phyloP scores from a whole-genome alignment of 2,888 invertebrate genomes.

The Lycia hirtaria region DNA sequence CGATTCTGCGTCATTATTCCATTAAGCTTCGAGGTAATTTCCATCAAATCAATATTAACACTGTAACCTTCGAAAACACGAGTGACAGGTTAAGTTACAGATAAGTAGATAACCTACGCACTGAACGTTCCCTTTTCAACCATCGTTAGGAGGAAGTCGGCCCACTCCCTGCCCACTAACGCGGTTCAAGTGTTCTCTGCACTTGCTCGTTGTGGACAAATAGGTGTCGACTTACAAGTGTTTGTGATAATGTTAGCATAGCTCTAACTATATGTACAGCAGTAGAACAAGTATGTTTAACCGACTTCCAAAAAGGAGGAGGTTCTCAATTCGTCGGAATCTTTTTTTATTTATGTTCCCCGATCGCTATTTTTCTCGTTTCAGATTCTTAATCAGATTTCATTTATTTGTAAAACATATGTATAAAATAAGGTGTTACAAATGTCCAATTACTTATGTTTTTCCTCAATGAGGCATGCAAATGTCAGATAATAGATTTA shows the following conservation, averaged over 20 bases:
- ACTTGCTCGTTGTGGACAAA: conserved; percentile 33
- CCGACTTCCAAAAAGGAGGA: no score
- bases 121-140: conserved; percentile 24
- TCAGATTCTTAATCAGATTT: no score
- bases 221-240: neutral
- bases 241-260: neutral
- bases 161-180: conserved; percentile 58
- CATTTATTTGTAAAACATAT: no score
- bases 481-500: no score
- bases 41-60: conserved; percentile 6
- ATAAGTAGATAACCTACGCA: conserved; percentile 27
- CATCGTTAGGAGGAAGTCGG: conserved; percentile 54
- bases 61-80: conserved; percentile 17
- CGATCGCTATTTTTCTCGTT: no score
- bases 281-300: neutral
- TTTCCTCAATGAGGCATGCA: no score
- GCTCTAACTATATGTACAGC: neutral
- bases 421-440: no score
- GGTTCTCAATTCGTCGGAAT: no score
- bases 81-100: conserved; percentile 16
- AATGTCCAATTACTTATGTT: no score
- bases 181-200: conserved; percentile 55
- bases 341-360: no score
- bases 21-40: neutral
- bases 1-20: neutral